Evolutionary conservation across 2,113 vertebrate genomes (phyloP), one percentile per base, ranked within the genome.

Genomic region (Tragelaphus scriptus): DNA sequence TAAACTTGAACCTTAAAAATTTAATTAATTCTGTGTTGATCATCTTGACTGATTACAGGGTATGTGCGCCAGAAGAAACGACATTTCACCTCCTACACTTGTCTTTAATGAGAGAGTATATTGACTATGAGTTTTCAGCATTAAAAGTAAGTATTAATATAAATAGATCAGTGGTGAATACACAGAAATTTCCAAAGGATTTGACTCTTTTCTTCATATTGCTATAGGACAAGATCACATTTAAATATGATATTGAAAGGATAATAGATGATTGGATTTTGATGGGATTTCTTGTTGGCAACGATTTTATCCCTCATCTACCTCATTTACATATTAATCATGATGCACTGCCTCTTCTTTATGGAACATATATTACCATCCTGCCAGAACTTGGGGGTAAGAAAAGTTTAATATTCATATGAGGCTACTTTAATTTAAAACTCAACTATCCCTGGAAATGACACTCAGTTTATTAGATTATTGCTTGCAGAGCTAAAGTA

Each of bases 181-280:
- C 88, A 49, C 13, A 91, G 84, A 94, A 87, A 79, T 92, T 30
- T 56, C 61, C 63, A 82, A 75, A 97, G 85, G 85, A 94, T 80
- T 88, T 97, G 79, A 59, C 1, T 59, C 82, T 91, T 95, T 91
- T 63, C 26, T 59, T 3, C 15, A 5, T 61, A 55, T 89, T 95
- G 56, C 94, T 80, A n/a, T 91, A 99, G 99, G 98, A 99, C 95
- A 99, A 99, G 96, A 99, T 99, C 95, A 98, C 99, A 25, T 99
- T 99, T 95, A 98, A 99, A 92, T 99, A 99, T 97, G 99, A 99
- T 98, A 98, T 99, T 98, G 99, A 99, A 98, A 99, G 99, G 97
- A 99, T 99, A 99, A 99, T 99, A 98, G 99, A 99, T 95, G 99
- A 99, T 99, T 99, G 99, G 99, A 99, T 99, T 97, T 99, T 99